These are phyloP conservation scores for Theocolax elegans DNA, from an alignment of 1,140 invertebrate species.

Conservation along the genomic window DNA sequence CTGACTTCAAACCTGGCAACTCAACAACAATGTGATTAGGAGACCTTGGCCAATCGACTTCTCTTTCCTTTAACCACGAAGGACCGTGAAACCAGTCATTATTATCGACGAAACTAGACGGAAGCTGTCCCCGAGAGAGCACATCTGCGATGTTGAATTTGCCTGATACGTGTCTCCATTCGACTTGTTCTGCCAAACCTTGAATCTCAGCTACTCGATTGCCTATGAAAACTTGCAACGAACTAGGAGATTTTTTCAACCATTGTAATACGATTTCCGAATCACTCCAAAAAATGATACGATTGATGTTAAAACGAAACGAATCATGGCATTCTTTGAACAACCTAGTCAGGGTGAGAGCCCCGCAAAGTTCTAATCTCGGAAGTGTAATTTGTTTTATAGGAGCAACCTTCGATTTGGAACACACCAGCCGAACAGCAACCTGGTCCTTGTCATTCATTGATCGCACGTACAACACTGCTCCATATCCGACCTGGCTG, in stretches of 20 bases:
- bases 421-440: slow-evolving; percentile 44
- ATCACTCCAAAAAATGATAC: not conserved
- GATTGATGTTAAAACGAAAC: not conserved
- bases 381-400: slow-evolving; percentile 63
- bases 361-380: slow-evolving; percentile 64
- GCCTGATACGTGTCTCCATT: slow-evolving; percentile 29
- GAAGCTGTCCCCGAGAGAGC: slow-evolving; percentile 22
- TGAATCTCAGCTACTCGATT: slow-evolving; percentile 36
- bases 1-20: not conserved
- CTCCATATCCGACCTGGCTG: slow-evolving; percentile 31
- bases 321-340: not conserved
- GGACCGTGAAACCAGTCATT: not conserved
- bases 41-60: not conserved
- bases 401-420: slow-evolving; percentile 63
- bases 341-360: slow-evolving; percentile 52
- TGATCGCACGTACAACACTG: slow-evolving; percentile 45
- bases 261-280: slow-evolving; percentile 18
- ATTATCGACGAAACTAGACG: not conserved
- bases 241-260: not conserved
- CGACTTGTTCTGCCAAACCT: not conserved
- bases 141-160: slow-evolving; percentile 15
- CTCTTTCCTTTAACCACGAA: not conserved
- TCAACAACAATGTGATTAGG: not conserved
- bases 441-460: not conserved
- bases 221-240: slow-evolving; percentile 21